Evolutionary conservation across 2,888 invertebrate species (phyloP).

Genomic region (Macaria notata): DNA sequence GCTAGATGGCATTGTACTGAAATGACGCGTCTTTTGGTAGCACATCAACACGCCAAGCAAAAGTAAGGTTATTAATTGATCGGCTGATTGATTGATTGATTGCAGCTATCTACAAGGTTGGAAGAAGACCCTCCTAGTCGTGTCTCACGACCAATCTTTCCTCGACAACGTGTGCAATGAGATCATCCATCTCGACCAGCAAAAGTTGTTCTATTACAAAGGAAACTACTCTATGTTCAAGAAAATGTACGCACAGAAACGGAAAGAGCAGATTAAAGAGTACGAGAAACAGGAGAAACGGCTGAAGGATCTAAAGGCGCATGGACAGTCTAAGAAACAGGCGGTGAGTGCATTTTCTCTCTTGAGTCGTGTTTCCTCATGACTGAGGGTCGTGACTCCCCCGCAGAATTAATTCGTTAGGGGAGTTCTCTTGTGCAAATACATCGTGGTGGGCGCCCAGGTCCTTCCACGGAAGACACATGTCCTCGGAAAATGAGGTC

Average conservation of each 20-base stretch:
- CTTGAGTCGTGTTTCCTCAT: too few species aligned
- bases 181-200: conserved; percentile 97
- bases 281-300: conserved; percentile 99
- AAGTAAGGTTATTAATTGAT: too few species aligned
- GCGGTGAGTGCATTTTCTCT: conserved; percentile 80
- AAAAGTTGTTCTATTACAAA: conserved; percentile 97
- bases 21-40: too few species aligned
- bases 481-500: too few species aligned
- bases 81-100: too few species aligned
- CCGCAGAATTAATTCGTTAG: too few species aligned
- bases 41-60: too few species aligned
- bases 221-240: conserved; percentile 99
- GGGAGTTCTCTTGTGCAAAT: too few species aligned
- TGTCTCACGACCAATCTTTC: conserved; percentile 99
- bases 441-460: too few species aligned
- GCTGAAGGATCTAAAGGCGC: conserved; percentile 96
- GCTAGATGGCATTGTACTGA: too few species aligned
- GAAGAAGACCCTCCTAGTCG: conserved; percentile 99
- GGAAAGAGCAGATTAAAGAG: conserved; percentile 97
- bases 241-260: conserved; percentile 98
- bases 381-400: too few species aligned
- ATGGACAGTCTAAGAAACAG: conserved; percentile 97
- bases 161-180: conserved; percentile 99
- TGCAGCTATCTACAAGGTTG: conserved; percentile 95
- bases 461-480: too few species aligned